Percentiles rank a stretch among this genome's conserved stretches.
phyloP scores from a whole-genome alignment of 2,797 vertebrate genomes.

The Coracias cyanogaster region DNA sequence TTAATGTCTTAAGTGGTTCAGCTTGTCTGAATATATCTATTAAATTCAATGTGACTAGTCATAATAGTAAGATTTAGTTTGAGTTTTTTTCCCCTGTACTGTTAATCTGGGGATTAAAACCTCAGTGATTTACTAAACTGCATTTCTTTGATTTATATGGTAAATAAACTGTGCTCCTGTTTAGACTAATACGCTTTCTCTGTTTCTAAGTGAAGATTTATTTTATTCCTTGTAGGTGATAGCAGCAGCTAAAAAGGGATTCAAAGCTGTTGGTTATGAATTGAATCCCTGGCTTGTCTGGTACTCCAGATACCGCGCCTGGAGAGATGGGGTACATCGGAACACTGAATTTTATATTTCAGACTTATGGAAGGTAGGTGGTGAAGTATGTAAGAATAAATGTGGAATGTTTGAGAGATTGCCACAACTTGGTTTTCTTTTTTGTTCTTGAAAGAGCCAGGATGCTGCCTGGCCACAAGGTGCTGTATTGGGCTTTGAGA shows the following conservation, averaged over 20 bases:
- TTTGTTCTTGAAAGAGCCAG: neutral
- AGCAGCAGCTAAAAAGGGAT: constrained; percentile 92
- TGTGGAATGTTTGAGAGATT: neutral
- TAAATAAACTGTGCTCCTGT: neutral
- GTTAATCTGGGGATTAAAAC: neutral
- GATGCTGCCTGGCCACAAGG: neutral
- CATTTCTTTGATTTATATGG: neutral
- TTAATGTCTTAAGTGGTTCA: neutral
- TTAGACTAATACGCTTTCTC: neutral
- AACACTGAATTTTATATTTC: constrained; percentile 89
- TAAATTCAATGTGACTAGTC: neutral
- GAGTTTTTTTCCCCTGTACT: neutral
- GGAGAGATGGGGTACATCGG: constrained; percentile 89
- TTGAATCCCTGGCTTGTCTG: constrained; percentile 97
- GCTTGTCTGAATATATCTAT: neutral
- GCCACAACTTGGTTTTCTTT: neutral
- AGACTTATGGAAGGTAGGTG: constrained; percentile 94
- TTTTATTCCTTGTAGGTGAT: constrained; percentile 85
- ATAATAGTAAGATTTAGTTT: neutral
- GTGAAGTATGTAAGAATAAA: neutral
- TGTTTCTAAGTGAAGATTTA: neutral
- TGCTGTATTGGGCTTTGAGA: neutral
- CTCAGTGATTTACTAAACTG: neutral
- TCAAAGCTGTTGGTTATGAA: constrained; percentile 91
- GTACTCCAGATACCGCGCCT: constrained; percentile 91